Evolutionary conservation across 2,888 invertebrate species (phyloP).

Genomic region (Dasysyrphus albostriatus): DNA sequence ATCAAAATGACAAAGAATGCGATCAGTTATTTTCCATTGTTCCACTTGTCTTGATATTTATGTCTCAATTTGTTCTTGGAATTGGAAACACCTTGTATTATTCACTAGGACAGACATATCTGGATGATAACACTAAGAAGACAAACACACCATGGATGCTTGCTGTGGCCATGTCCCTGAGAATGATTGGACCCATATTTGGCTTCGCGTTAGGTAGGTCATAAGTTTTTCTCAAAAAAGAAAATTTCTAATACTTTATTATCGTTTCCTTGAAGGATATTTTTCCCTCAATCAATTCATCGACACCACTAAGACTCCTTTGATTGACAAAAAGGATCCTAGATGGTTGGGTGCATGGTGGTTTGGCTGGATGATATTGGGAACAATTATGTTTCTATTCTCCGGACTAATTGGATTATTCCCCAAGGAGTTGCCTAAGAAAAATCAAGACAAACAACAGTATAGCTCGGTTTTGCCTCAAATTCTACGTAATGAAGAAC

Average conservation of each 20-base stretch:
- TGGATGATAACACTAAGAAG: slow-evolving; percentile 89
- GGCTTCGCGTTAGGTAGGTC: slow-evolving; percentile 85
- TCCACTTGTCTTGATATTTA: slow-evolving; percentile 86
- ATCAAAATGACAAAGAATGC: slow-evolving; percentile 82
- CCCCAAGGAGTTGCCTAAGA: slow-evolving; percentile 84
- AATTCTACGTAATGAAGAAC: slow-evolving; percentile 80
- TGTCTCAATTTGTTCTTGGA: slow-evolving; percentile 89
- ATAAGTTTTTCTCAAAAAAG: not conserved
- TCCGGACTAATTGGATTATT: slow-evolving; percentile 87
- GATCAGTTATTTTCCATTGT: slow-evolving; percentile 84
- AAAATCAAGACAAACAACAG: slow-evolving; percentile 72
- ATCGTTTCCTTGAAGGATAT: slow-evolving; percentile 78
- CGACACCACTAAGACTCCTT: slow-evolving; percentile 86
- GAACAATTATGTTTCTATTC: slow-evolving; percentile 86
- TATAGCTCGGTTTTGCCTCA: slow-evolving; percentile 81
- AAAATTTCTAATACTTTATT: not conserved
- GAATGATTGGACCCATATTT: slow-evolving; percentile 85
- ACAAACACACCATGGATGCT: slow-evolving; percentile 87
- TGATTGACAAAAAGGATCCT: slow-evolving; percentile 86
- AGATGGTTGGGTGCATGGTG: slow-evolving; percentile 91
- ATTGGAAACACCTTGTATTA: slow-evolving; percentile 88
- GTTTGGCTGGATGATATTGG: slow-evolving; percentile 87
- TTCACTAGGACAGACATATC: slow-evolving; percentile 88
- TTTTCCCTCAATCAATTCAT: slow-evolving; percentile 86
- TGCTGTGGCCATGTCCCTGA: slow-evolving; percentile 82